phyloP scores from a whole-genome alignment of 1,140 invertebrate genomes.

The Drosophila pruinosa region DNA sequence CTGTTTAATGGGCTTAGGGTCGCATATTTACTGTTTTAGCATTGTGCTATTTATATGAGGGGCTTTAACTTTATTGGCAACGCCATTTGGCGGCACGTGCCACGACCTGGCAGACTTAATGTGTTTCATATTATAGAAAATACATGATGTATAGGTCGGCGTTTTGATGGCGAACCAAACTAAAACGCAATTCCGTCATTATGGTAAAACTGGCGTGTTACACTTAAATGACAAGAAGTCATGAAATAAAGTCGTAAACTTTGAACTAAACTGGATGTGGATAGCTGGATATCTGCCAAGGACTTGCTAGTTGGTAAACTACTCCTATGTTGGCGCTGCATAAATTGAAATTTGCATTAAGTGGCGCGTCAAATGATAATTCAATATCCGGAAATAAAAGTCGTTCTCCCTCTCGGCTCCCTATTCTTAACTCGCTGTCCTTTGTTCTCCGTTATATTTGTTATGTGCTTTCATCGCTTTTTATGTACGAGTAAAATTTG shows the following conservation, averaged over 20 bases:
- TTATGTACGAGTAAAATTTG: constrained; percentile 21
- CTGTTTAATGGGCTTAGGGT: constrained; percentile 58
- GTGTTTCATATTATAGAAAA: constrained; percentile 58
- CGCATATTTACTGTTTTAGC: constrained; percentile 50
- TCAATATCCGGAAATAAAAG: constrained; percentile 59
- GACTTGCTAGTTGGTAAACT: constrained; percentile 6
- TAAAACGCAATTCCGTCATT: constrained; percentile 75
- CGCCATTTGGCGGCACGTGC: constrained; percentile 66
- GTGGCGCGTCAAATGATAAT: constrained; percentile 61
- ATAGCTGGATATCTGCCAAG: constrained; percentile 7
- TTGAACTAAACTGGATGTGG: constrained; percentile 18
- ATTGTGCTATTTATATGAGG: constrained; percentile 16
- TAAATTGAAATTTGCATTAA: constrained; percentile 74
- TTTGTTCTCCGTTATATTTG: not conserved
- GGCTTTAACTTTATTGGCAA: constrained; percentile 61
- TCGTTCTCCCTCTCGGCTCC: not conserved
- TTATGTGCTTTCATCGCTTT: constrained; percentile 34
- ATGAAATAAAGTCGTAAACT: constrained; percentile 77
- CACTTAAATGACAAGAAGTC: constrained; percentile 75
- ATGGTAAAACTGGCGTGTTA: constrained; percentile 67
- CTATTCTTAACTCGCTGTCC: not conserved
- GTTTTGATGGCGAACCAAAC: constrained; percentile 28
- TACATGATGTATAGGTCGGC: constrained; percentile 61
- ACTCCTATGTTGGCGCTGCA: constrained; percentile 22
- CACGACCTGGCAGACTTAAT: constrained; percentile 45